phyloP scores from a whole-genome alignment of 1,140 invertebrate species.

The Latrodectus geometricus region DNA sequence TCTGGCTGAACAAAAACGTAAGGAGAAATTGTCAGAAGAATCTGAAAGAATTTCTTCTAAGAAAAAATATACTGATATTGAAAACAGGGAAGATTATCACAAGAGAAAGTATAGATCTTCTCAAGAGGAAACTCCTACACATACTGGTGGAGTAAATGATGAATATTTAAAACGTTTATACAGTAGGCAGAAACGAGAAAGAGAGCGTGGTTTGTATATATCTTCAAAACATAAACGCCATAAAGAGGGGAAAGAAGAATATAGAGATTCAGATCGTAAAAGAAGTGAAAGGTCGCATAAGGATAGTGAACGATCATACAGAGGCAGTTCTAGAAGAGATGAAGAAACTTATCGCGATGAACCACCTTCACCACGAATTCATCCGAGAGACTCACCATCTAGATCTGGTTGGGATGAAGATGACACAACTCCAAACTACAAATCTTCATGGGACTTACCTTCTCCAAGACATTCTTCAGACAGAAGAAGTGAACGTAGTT shows the following conservation, averaged over 20 bases:
- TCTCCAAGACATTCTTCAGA: slow-evolving; percentile 76
- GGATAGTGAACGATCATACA: slow-evolving; percentile 62
- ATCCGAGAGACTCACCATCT: slow-evolving; percentile 57
- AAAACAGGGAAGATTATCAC: slow-evolving; percentile 58
- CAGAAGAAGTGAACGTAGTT: slow-evolving; percentile 60
- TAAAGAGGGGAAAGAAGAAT: slow-evolving; percentile 63
- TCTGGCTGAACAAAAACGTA: slow-evolving; percentile 68
- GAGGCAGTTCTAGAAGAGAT: slow-evolving; percentile 12
- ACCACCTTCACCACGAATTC: slow-evolving; percentile 48
- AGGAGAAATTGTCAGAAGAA: slow-evolving; percentile 63
- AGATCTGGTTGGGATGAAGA: slow-evolving; percentile 55
- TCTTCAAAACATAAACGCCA: slow-evolving; percentile 69
- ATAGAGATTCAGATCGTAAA: slow-evolving; percentile 2
- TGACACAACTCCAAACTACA: slow-evolving; percentile 12
- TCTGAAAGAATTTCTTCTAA: slow-evolving; percentile 4
- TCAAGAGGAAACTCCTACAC: slow-evolving; percentile 89
- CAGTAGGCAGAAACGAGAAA: slow-evolving; percentile 73
- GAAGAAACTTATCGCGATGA: slow-evolving; percentile 39
- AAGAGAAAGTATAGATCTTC: slow-evolving; percentile 80
- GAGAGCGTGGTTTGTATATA: slow-evolving; percentile 72
- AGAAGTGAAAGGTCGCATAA: slow-evolving; percentile 59
- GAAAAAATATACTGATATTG: slow-evolving; percentile 21
- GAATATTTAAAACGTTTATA: slow-evolving; percentile 76
- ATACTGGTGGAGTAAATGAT: slow-evolving; percentile 89
- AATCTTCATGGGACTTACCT: slow-evolving; percentile 91